Evolutionary conservation across 2,113 vertebrate species (phyloP), one percentile per base, ranked within the genome.

Genomic region (Panthera leo): DNA sequence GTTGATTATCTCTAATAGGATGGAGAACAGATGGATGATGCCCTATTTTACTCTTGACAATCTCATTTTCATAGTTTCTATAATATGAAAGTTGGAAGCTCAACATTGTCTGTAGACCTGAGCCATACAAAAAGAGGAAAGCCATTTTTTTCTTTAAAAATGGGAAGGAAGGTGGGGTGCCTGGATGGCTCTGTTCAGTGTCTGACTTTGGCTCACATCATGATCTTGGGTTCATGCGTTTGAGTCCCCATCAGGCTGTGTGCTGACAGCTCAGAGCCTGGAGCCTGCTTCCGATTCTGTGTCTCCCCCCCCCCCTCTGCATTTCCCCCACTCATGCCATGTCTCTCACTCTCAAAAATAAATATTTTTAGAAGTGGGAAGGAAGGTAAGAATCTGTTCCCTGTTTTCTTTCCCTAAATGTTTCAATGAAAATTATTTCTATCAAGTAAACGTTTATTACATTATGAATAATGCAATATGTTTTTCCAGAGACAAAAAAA

Each of bases 391-490:
- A 75, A 39, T 51, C 63, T 45, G 14, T 73, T 79, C 4, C 15
- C 5, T 25, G 36, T 80, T 84, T 80, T 85, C 23, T 78, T 94
- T 36, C 8, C 31, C 88, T n/a, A 11, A 85, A 88, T 58, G 67
- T 82, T 91, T 92, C 76, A n/a, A 31, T 85, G 91, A 71, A 76
- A 91, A 82, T 15, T 70, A 55, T 16, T 89, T 93, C 53, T 11
- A 83, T 84, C 48, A 91, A 36, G 82, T 39, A 73, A 23, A 85
- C 8, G 36, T 48, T 67, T 55, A 88, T 79, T 92, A 39, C 39
- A 45, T 80, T 82, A 42, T 91, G 83, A 96, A 70, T 95, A 94
- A 94, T 85, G 51, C 55, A 93, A 75, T 82, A 27, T 31, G 18
- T 34, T 29, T 70, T 93, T 68, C 23, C 36, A 89, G 97, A 85